phyloP scores from a whole-genome alignment of 2,888 invertebrate genomes.

The Drosophila stalkeri region DNA sequence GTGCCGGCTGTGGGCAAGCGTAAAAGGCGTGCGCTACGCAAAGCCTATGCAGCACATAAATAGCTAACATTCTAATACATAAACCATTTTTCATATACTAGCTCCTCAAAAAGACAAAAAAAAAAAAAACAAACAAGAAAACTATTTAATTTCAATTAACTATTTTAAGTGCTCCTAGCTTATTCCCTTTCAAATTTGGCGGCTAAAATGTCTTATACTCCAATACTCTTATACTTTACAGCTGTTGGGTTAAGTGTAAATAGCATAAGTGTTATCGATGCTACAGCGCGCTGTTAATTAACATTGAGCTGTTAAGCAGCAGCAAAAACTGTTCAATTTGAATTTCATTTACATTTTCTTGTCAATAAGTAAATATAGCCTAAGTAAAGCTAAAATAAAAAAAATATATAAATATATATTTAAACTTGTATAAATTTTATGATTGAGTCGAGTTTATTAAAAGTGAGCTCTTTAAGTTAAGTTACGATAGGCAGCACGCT shows the following conservation, averaged over 20 bases:
- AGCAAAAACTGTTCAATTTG: conserved; percentile 11
- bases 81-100: not conserved
- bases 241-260: conserved; percentile 1
- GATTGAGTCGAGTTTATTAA: not conserved
- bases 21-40: conserved; percentile 64
- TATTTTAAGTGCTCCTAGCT: not conserved
- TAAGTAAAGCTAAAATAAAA: not conserved
- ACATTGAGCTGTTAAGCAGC: conserved; percentile 21
- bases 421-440: not conserved
- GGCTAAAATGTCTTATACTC: conserved; percentile 5
- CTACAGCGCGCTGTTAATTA: conserved; percentile 15
- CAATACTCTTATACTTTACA: conserved; percentile 1
- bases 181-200: conserved; percentile 10
- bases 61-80: not conserved
- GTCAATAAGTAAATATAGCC: not conserved
- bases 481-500: conserved; percentile 45
- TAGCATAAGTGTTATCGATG: conserved; percentile 23
- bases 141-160: not conserved
- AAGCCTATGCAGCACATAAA: conserved; percentile 32
- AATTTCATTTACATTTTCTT: conserved; percentile 3
- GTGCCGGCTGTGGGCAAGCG: conserved; percentile 77
- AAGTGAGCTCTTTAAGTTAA: conserved; percentile 35
- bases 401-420: not conserved
- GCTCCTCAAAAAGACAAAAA: not conserved
- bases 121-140: not conserved